Evolutionary conservation across 2,113 vertebrate species (phyloP).

Genomic region (Anser brachyrhynchus): DNA sequence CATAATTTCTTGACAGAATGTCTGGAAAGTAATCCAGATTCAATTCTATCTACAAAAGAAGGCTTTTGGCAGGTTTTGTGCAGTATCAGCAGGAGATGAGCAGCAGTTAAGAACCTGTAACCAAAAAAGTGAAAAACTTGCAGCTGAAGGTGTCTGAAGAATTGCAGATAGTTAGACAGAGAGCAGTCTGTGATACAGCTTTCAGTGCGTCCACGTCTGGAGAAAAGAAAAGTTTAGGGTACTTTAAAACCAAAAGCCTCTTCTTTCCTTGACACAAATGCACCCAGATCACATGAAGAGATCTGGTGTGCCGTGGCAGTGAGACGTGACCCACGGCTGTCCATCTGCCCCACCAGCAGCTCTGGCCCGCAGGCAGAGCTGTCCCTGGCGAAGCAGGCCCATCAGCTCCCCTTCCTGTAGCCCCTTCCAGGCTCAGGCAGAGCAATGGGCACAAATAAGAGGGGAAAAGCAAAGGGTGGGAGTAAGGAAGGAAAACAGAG

Average conservation of each 20-base stretch:
- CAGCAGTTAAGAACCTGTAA: slow-evolving; percentile 35
- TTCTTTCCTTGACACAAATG: neutral
- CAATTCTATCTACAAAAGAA: slow-evolving; percentile 36
- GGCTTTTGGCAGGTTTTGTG: slow-evolving; percentile 25
- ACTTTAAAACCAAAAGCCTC: neutral
- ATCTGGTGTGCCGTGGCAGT: neutral
- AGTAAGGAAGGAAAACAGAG: neutral
- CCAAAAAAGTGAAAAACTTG: slow-evolving; percentile 9
- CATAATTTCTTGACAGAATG: slow-evolving; percentile 19
- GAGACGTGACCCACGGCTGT: neutral
- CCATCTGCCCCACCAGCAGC: neutral
- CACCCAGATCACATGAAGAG: neutral
- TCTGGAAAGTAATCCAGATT: slow-evolving; percentile 47
- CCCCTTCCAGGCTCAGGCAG: neutral
- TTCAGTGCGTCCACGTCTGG: neutral
- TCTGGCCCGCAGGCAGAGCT: neutral
- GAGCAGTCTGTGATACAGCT: neutral
- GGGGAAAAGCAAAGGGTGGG: neutral
- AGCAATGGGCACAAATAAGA: neutral
- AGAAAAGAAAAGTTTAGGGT: neutral
- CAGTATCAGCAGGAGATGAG: slow-evolving; percentile 19
- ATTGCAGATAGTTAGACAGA: neutral
- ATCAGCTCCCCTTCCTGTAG: slow-evolving; percentile 23
- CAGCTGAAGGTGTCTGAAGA: neutral
- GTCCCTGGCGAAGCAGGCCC: neutral